A percentile compares a stretch with the other conserved stretches of the same genome.
These are phyloP conservation scores for Nematopogon swammerdamellus DNA, from an alignment of 2,888 invertebrate species.

Conservation along the genomic window DNA sequence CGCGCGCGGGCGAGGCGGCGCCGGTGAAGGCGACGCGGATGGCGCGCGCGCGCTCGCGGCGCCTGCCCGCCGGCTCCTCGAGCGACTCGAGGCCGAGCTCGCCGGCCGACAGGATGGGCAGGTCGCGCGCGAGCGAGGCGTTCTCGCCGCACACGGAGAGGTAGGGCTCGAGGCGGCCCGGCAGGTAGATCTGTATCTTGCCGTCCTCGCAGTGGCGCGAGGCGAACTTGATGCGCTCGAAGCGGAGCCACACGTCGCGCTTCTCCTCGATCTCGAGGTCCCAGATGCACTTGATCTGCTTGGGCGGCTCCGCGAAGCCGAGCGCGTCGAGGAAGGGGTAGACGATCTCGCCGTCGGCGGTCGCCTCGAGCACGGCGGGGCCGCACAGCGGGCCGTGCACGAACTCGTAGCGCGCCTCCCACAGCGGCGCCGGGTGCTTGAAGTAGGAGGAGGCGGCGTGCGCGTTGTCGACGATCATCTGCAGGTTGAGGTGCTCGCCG, in stretches of 20 bases:
- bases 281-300: constrained; percentile 75
- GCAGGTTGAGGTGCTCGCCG: constrained; percentile 77
- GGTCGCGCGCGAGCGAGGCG: constrained; percentile 73
- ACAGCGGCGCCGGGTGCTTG: constrained; percentile 78
- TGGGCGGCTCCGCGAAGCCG: constrained; percentile 64
- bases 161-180: constrained; percentile 69
- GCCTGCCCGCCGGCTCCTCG: constrained; percentile 42
- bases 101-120: constrained; percentile 76
- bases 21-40: constrained; percentile 71
- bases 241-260: constrained; percentile 81
- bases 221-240: constrained; percentile 82
- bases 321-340: constrained; percentile 83
- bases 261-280: constrained; percentile 79
- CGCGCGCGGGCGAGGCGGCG: constrained; percentile 76
- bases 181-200: constrained; percentile 77
- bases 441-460: constrained; percentile 87
- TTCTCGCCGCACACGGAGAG: constrained; percentile 84
- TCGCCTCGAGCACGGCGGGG: constrained; percentile 74
- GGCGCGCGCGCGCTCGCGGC: constrained; percentile 60
- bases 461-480: constrained; percentile 78
- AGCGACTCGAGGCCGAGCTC: constrained; percentile 65
- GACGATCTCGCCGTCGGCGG: constrained; percentile 82
- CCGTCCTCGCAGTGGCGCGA: constrained; percentile 85
- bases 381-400: constrained; percentile 88
- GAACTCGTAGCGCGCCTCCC: constrained; percentile 85